These are phyloP conservation scores for Xiphophorus maculatus DNA, from an alignment of 2,113 vertebrate genomes.

Conservation along the genomic window DNA sequence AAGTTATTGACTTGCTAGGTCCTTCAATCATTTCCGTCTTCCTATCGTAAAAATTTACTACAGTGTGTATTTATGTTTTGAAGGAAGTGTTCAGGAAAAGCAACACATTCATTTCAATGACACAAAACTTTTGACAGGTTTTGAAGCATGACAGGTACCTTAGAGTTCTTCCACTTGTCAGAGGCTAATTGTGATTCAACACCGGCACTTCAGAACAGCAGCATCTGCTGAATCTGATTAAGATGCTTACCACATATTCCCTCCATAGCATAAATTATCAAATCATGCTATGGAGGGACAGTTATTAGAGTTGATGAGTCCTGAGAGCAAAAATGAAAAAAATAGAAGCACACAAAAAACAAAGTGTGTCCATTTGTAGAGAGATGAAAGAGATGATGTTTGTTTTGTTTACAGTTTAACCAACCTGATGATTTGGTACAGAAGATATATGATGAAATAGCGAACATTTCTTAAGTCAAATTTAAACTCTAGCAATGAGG, in stretches of 20 bases:
- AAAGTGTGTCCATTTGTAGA: not conserved
- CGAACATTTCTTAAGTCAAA: slow-evolving; percentile 13
- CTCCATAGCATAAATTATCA: slow-evolving; percentile 34
- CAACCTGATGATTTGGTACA: not conserved
- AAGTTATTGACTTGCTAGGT: not conserved
- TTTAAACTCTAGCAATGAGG: not conserved
- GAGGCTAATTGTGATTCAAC: slow-evolving; percentile 30
- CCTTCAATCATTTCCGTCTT: not conserved
- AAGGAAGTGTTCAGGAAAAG: not conserved
- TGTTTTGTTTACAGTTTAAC: slow-evolving; percentile 19
- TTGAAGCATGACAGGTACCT: not conserved
- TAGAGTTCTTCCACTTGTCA: slow-evolving; percentile 15
- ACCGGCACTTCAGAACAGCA: slow-evolving; percentile 1
- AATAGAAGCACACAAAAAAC: not conserved
- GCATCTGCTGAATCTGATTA: slow-evolving; percentile 29
- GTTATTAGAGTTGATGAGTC: slow-evolving; percentile 39
- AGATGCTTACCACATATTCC: slow-evolving; percentile 36
- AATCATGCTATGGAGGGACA: slow-evolving; percentile 49
- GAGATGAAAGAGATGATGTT: not conserved
- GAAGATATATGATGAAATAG: not conserved
- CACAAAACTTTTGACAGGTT: slow-evolving; percentile 9
- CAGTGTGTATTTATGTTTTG: not conserved
- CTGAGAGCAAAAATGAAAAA: slow-evolving; percentile 28
- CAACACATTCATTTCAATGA: not conserved
- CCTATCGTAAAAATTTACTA: not conserved